Percentiles rank a stretch among this genome's conserved stretches.
Evolutionary conservation across 2,888 invertebrate species (phyloP).

Genomic region (Masnerella sp.): DNA sequence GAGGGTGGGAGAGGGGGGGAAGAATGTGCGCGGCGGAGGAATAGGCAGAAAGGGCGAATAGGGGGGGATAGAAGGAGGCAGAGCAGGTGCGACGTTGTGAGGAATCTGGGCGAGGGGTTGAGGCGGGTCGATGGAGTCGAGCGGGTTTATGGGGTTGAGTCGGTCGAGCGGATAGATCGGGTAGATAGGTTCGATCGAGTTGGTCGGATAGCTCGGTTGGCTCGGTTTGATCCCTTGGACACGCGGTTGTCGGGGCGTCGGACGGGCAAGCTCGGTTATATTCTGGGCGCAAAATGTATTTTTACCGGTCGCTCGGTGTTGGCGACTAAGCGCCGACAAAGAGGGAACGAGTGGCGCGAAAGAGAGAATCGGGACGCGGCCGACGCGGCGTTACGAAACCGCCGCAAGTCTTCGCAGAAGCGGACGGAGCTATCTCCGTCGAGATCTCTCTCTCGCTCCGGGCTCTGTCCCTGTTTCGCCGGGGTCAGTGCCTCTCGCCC

Average conservation of each 20-base stretch:
- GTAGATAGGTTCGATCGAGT: too few relatives aligned
- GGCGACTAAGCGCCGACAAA: constrained; percentile 49
- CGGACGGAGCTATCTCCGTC: constrained; percentile 54
- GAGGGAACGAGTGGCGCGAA: constrained; percentile 25
- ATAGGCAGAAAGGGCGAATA: too few relatives aligned
- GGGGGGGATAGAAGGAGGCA: too few relatives aligned
- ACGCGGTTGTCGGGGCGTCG: neutral
- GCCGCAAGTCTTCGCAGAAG: constrained; percentile 62
- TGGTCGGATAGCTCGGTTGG: too few relatives aligned
- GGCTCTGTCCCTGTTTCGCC: constrained; percentile 19
- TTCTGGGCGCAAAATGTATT: constrained; percentile 72
- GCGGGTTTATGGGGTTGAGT: too few relatives aligned
- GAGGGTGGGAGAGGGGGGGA: too few relatives aligned
- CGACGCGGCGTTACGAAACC: constrained; percentile 71
- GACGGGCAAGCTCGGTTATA: constrained; percentile 67
- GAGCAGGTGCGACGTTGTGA: too few relatives aligned
- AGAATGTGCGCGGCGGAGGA: too few relatives aligned
- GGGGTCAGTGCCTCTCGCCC: constrained; percentile 60
- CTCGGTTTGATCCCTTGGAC: too few relatives aligned
- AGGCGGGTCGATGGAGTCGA: too few relatives aligned
- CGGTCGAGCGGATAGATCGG: too few relatives aligned
- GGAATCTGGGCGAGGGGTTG: too few relatives aligned
- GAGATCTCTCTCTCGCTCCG: constrained; percentile 37
- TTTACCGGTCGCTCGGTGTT: constrained; percentile 65
- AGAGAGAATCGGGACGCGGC: constrained; percentile 39